Evolutionary conservation across 2,888 invertebrate species (phyloP).

Genomic region (Dinocampus coccinellae): DNA sequence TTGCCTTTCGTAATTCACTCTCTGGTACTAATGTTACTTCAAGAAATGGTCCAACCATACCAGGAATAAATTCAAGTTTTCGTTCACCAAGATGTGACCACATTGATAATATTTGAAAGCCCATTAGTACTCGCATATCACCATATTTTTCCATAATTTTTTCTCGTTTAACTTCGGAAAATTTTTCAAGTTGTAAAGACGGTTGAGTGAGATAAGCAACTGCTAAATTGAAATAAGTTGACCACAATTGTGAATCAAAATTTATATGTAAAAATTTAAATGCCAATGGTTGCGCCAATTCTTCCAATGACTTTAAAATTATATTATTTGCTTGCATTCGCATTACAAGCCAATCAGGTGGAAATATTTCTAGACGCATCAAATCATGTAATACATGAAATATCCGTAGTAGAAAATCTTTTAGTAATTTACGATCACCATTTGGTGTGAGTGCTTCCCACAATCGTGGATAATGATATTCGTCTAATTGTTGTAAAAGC

Average conservation of each 20-base stretch:
- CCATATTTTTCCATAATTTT: conserved; percentile 85
- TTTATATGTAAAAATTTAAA: conserved; percentile 82
- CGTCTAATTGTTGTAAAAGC: conserved; percentile 86
- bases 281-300: conserved; percentile 88
- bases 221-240: conserved; percentile 83
- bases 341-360: conserved; percentile 91
- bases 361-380: conserved; percentile 84
- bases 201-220: conserved; percentile 86
- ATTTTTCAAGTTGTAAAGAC: conserved; percentile 83
- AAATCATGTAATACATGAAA: conserved; percentile 85
- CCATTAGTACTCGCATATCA: conserved; percentile 94
- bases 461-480: conserved; percentile 87
- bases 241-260: conserved; percentile 76
- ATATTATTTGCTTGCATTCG: conserved; percentile 90
- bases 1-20: conserved; percentile 86
- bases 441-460: conserved; percentile 83
- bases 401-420: conserved; percentile 87
- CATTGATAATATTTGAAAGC: conserved; percentile 90
- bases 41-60: conserved; percentile 93
- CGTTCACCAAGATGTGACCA: conserved; percentile 91
- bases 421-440: conserved; percentile 82
- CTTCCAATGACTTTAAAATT: conserved; percentile 86
- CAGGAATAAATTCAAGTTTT: conserved; percentile 90
- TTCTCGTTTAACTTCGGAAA: conserved; percentile 83
- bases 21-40: conserved; percentile 94